Base-by-base conservation (phyloP, 2,888 invertebrate species). In the Suillia variegata region DNA sequence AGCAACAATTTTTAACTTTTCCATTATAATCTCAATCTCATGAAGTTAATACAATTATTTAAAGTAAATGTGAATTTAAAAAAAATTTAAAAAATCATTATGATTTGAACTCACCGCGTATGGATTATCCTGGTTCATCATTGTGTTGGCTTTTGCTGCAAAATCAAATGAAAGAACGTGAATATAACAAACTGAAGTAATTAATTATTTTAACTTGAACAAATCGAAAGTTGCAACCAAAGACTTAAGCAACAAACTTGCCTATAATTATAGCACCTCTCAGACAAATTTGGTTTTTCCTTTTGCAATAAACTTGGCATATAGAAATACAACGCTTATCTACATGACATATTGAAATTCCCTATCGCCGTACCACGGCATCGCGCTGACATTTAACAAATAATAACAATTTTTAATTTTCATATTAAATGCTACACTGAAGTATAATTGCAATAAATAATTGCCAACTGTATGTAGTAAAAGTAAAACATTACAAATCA, bases 81-180 rank as follows among this genome's bases (percentile, higher is more conserved):
- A n/a, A n/a, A n/a, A n/a, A n/a, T n/a, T n/a, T n/a, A n/a, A n/a
- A n/a, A n/a, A n/a, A n/a, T n/a, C n/a, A n/a, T n/a, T n/a, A n/a
- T n/a, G n/a, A n/a, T n/a, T n/a, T n/a, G n/a, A n/a, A 70, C 78
- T 77, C 71, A 78, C 78, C 78, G 78, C 79, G 74, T 78, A 78
- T 59, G 78, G 78, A 74, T 78, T 78, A 62, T 78, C 78, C 72
- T 78, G 78, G 66, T 78, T 78, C 78, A 78, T 78, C 77, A 78
- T 78, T 66, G 61, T n/a, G 22, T 65, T 58, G 56, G 62, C 13
- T 45, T 45, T 17, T 18, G 13, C 45, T 45, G 45, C 45, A 45
- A 45, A n/a, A 18, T 18, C 12, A 38, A 38, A 38, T 26, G 5
- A 10, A 26, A 10, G 26, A 26, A 26, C 6, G 26, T 26, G 26